Evolutionary conservation across 1,140 invertebrate genomes (phyloP).

Genomic region (Drosophila burlai): DNA sequence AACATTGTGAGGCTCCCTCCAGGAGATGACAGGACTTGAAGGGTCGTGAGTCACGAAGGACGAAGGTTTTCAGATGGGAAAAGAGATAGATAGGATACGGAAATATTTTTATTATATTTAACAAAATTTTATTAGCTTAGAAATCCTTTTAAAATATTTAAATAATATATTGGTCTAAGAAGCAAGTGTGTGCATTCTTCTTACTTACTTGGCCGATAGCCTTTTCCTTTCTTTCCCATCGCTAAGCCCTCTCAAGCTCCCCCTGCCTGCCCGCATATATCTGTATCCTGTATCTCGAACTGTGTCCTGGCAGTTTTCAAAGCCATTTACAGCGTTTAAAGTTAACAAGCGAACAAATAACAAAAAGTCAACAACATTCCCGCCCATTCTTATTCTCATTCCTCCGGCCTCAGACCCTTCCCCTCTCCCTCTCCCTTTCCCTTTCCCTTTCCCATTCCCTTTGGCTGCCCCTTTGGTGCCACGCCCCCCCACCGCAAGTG

Average conservation of each 20-base stretch:
- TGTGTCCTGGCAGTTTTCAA: conserved; percentile 74
- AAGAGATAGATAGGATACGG: too few species aligned
- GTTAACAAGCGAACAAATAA: conserved; percentile 82
- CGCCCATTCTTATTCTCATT: conserved; percentile 19
- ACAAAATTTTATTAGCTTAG: not conserved
- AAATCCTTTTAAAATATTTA: not conserved
- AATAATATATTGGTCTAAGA: too few species aligned
- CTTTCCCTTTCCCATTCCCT: not conserved
- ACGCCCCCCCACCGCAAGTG: conserved; percentile 35
- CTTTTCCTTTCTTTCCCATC: conserved; percentile 2
- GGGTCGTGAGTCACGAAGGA: conserved; percentile 24
- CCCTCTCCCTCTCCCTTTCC: not conserved
- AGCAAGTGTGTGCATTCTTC: not conserved
- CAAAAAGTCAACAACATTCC: conserved; percentile 76
- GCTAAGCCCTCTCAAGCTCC: not conserved
- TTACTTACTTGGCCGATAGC: not conserved
- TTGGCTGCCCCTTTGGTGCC: not conserved
- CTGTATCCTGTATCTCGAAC: conserved; percentile 14
- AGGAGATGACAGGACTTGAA: conserved; percentile 12
- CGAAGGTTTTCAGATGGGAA: fast-evolving
- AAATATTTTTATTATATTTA: not conserved
- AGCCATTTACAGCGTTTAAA: conserved; percentile 83
- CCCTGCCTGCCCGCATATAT: not conserved
- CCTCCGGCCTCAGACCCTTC: not conserved
- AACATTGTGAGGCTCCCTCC: conserved; percentile 26